Percentiles rank a stretch among this genome's conserved stretches.
Conservation (phyloP, 2,113 vertebrate species). For the Plestiodon gilberti region DNA sequence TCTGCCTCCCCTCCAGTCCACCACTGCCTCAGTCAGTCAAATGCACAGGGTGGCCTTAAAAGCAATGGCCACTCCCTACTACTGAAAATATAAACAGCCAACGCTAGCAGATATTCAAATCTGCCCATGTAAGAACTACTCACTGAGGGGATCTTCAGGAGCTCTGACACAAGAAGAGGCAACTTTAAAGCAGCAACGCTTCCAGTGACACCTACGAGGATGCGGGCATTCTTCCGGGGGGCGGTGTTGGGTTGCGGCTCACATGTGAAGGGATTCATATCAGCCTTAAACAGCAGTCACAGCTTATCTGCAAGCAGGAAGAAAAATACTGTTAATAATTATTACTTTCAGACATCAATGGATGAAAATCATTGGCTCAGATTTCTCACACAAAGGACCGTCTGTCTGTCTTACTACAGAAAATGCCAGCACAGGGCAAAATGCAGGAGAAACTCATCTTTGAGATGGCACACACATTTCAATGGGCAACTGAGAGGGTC, state of each 20-base stretch:
- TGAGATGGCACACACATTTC: not conserved
- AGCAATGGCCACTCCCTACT: not conserved
- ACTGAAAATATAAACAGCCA: not conserved
- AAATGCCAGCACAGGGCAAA: not conserved
- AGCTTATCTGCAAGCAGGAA: constrained; percentile 42
- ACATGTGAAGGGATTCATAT: constrained; percentile 24
- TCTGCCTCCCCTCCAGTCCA: too few species aligned
- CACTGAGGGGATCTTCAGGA: constrained; percentile 86
- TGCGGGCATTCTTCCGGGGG: not conserved
- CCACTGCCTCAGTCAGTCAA: not conserved
- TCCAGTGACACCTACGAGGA: constrained; percentile 92
- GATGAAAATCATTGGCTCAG: not conserved
- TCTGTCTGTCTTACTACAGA: not conserved
- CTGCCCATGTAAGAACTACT: constrained; percentile 55
- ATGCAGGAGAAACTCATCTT: not conserved
- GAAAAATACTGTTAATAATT: not conserved
- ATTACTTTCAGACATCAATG: not conserved
- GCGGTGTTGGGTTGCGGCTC: not conserved
- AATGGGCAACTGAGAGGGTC: not conserved
- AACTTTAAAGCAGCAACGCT: constrained; percentile 93
- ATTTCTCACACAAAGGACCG: too few species aligned
- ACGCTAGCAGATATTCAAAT: not conserved
- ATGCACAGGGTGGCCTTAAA: not conserved
- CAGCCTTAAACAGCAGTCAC: not conserved
- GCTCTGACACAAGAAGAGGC: constrained; percentile 79